phyloP scores from a whole-genome alignment of 1,140 invertebrate species.

The Papilio machaon region DNA sequence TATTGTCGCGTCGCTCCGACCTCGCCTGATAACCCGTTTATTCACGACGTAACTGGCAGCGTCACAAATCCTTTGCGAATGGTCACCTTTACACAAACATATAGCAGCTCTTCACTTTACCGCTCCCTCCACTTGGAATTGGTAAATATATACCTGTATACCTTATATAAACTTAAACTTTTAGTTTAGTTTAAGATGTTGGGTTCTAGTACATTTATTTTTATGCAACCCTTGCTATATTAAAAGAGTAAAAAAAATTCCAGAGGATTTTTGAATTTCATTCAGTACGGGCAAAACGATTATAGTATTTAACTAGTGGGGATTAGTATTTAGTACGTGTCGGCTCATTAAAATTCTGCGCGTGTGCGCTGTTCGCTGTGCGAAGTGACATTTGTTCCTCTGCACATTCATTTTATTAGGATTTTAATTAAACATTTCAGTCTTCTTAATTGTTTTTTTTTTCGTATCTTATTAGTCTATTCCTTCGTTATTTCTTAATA shows the following conservation, averaged over 20 bases:
- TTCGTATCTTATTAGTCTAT: not conserved
- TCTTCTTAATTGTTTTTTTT: not conserved
- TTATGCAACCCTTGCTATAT: not conserved
- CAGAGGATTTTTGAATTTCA: not conserved
- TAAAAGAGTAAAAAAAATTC: not conserved
- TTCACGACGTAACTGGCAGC: slow-evolving; percentile 26
- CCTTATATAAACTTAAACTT: not conserved
- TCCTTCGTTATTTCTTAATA: no score
- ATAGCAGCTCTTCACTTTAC: not conserved
- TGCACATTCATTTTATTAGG: not conserved
- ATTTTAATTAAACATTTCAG: not conserved
- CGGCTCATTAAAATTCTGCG: slow-evolving; percentile 17
- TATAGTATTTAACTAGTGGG: slow-evolving; percentile 11
- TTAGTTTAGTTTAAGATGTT: not conserved
- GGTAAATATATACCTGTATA: not conserved
- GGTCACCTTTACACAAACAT: not conserved
- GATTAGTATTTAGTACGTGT: slow-evolving; percentile 19
- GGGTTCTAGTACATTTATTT: not conserved
- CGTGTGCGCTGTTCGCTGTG: not conserved
- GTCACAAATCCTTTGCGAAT: slow-evolving; percentile 23
- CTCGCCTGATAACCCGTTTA: slow-evolving; percentile 34
- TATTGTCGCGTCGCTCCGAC: slow-evolving; percentile 38
- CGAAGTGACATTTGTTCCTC: not conserved
- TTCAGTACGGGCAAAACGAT: not conserved
- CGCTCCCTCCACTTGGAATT: not conserved